These are phyloP conservation scores for Iphiclides podalirius DNA, from an alignment of 2,888 invertebrate genomes.

Conservation along the genomic window DNA sequence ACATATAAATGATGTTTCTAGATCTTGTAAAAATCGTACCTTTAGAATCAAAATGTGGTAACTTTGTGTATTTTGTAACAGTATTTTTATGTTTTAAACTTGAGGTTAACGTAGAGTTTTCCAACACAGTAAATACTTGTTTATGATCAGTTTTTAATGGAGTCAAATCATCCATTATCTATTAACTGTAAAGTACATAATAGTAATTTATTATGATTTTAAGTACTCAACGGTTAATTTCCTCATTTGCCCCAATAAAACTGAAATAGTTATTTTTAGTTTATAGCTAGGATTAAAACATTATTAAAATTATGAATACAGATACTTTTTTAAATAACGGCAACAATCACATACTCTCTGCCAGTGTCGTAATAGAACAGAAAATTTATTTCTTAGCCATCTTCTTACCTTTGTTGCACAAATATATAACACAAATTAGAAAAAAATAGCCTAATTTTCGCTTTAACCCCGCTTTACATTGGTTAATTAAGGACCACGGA, in stretches of 20 bases:
- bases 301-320: not conserved
- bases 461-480: too few species aligned
- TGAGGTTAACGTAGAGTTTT: slow-evolving; percentile 41
- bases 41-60: slow-evolving; percentile 56
- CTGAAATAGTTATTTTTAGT: not conserved
- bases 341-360: too few species aligned
- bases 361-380: too few species aligned
- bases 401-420: too few species aligned
- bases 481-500: too few species aligned
- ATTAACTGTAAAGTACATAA: not conserved
- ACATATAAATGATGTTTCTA: too few species aligned
- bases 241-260: not conserved
- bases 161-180: slow-evolving; percentile 65
- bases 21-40: slow-evolving; percentile 46
- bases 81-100: slow-evolving; percentile 47
- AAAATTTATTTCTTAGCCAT: too few species aligned
- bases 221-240: not conserved
- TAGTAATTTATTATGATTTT: slow-evolving; percentile 2
- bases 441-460: too few species aligned
- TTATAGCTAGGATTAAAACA: not conserved
- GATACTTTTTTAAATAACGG: not conserved
- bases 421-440: too few species aligned
- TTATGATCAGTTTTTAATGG: slow-evolving; percentile 45
- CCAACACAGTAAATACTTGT: slow-evolving; percentile 45
- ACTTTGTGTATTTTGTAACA: slow-evolving; percentile 63